phyloP scores from a whole-genome alignment of 2,797 vertebrate species.

The Danio albolineatus region DNA sequence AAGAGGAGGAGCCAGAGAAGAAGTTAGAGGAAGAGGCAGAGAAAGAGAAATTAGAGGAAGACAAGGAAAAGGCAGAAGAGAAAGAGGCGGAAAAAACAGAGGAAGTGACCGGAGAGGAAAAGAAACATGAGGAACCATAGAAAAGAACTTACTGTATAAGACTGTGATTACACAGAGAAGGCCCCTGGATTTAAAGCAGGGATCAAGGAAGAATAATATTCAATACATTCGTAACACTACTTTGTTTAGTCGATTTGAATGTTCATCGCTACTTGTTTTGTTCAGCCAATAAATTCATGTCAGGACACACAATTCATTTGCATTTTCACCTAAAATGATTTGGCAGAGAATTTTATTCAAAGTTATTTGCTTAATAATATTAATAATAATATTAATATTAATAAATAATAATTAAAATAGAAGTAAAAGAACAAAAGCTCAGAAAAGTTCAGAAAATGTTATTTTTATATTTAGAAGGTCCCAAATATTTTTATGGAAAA shows the following conservation, averaged over 20 bases:
- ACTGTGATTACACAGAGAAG: conserved; percentile 1
- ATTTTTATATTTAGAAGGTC: no score
- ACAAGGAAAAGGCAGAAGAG: conserved; percentile 24
- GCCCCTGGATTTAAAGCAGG: no score
- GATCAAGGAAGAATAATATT: not conserved
- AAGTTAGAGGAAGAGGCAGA: conserved; percentile 7
- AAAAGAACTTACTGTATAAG: not conserved
- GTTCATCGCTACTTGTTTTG: not conserved
- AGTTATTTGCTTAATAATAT: no score
- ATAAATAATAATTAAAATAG: no score
- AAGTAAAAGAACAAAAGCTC: no score
- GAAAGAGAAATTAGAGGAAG: not conserved
- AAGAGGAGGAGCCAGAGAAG: conserved; percentile 17
- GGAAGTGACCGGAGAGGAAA: conserved; percentile 20
- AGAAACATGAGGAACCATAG: conserved; percentile 12
- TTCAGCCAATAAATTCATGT: conserved; percentile 3
- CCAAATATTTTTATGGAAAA: no score
- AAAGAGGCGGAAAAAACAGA: conserved; percentile 42
- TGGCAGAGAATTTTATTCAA: no score
- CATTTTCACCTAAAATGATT: no score
- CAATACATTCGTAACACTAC: not conserved
- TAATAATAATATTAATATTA: no score
- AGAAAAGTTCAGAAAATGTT: no score
- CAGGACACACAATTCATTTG: not conserved
- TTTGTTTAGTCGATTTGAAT: not conserved